A percentile compares a stretch with the other conserved stretches of the same genome.
phyloP scores from a whole-genome alignment of 2,888 invertebrate genomes.

The Coleophora flavipennella region DNA sequence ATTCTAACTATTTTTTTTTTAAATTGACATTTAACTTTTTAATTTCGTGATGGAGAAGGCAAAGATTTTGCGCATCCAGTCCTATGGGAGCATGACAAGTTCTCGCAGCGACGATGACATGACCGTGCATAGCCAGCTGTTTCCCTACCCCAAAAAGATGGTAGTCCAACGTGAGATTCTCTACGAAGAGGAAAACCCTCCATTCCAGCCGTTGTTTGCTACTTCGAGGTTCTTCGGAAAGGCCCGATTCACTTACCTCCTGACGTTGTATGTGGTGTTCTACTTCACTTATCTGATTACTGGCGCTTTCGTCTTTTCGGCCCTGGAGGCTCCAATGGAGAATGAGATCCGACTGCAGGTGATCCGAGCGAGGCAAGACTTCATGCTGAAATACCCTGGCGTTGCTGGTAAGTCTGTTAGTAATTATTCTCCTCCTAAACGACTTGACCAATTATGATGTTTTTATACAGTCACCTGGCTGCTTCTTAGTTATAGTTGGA shows the following conservation, averaged over 20 bases:
- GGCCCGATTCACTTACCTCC: conserved; percentile 66
- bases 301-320: conserved; percentile 78
- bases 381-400: conserved; percentile 71
- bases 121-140: conserved; percentile 60
- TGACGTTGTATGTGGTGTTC: conserved; percentile 69
- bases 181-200: conserved; percentile 59
- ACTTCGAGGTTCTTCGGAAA: conserved; percentile 64
- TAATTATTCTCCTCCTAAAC: too few relatives aligned
- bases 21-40: too few relatives aligned
- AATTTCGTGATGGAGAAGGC: conserved; percentile 19
- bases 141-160: conserved; percentile 59
- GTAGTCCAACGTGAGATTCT: conserved; percentile 50
- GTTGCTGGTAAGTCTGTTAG: conserved; percentile 77
- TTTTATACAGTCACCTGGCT: too few relatives aligned
- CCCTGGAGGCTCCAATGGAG: conserved; percentile 77
- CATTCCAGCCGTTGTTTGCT: conserved; percentile 54
- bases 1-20: too few relatives aligned
- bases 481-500: too few relatives aligned
- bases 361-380: conserved; percentile 65
- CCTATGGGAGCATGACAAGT: conserved; percentile 60
- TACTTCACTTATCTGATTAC: conserved; percentile 75
- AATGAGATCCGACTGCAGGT: conserved; percentile 64
- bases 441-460: too few relatives aligned
- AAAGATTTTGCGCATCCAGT: conserved; percentile 49
- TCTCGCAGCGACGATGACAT: conserved; percentile 59